A percentile compares a stretch with the other conserved stretches of the same genome.
phyloP scores from a whole-genome alignment of 1,140 invertebrate species.

The Dryas iulia region DNA sequence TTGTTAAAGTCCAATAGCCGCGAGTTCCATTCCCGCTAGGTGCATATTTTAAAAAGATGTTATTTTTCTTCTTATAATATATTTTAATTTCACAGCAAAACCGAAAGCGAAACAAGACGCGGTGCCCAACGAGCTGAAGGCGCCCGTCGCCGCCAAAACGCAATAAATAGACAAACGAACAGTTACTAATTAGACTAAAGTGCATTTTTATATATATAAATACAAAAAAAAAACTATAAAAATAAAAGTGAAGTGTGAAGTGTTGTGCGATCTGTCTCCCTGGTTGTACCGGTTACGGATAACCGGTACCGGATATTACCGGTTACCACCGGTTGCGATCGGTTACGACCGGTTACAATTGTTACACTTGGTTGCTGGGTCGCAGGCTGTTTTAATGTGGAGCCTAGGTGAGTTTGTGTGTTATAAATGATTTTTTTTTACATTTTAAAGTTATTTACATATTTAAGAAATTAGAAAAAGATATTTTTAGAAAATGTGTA shows the following conservation, averaged over 20 bases:
- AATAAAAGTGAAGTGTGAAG: slow-evolving; percentile 17
- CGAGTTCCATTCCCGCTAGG: too few relatives aligned
- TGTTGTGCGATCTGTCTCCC: slow-evolving; percentile 25
- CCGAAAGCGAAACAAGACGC: slow-evolving; percentile 46
- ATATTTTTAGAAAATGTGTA: too few relatives aligned
- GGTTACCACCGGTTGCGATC: slow-evolving; percentile 20
- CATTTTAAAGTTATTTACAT: too few relatives aligned
- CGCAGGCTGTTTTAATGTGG: slow-evolving; percentile 46
- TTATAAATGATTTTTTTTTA: background rate
- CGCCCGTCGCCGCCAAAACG: slow-evolving; percentile 43
- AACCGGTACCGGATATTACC: too few relatives aligned
- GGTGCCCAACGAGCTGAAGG: slow-evolving; percentile 37
- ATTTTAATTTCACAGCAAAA: slow-evolving; percentile 35
- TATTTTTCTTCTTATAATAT: too few relatives aligned
- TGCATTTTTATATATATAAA: slow-evolving; percentile 48
- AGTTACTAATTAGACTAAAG: slow-evolving; percentile 39
- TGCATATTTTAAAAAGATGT: too few relatives aligned
- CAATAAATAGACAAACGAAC: slow-evolving; percentile 42
- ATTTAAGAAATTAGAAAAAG: too few relatives aligned
- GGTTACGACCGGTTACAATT: slow-evolving; percentile 25
- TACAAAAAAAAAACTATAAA: slow-evolving; percentile 35
- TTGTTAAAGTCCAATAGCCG: too few relatives aligned
- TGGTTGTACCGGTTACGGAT: slow-evolving; percentile 13
- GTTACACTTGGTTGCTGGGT: slow-evolving; percentile 37
- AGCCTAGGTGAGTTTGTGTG: slow-evolving; percentile 51